Percentiles rank a stretch among this genome's conserved stretches.
phyloP scores from a whole-genome alignment of 2,888 invertebrate genomes.

The Hylaea fasciaria region DNA sequence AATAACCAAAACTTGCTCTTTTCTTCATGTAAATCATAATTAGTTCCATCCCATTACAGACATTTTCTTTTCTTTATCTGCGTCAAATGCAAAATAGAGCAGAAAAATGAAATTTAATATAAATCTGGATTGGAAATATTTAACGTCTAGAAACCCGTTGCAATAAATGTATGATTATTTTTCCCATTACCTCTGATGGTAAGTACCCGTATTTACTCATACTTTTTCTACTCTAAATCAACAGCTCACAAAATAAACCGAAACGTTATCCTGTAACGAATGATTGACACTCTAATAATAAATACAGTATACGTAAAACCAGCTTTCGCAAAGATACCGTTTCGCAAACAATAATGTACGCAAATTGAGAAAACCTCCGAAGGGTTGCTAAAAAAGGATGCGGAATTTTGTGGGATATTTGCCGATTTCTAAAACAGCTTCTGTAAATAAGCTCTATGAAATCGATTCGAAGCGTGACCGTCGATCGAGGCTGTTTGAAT shows the following conservation, averaged over 20 bases:
- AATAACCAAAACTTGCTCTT: too few species aligned
- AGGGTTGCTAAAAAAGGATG: slow-evolving; percentile 8
- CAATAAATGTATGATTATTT: too few species aligned
- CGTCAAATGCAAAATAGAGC: slow-evolving; percentile 21
- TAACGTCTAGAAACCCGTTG: too few species aligned
- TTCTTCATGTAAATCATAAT: neutral
- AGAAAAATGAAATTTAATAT: too few species aligned
- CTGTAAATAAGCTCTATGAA: neutral
- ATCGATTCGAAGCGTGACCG: slow-evolving; percentile 1
- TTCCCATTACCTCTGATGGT: too few species aligned
- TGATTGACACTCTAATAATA: slow-evolving; percentile 32
- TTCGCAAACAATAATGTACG: slow-evolving; percentile 27
- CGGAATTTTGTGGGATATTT: slow-evolving; percentile 8
- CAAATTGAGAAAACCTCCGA: slow-evolving; percentile 23
- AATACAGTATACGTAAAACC: slow-evolving; percentile 14
- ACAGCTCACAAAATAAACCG: neutral
- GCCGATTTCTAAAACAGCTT: slow-evolving; percentile 5
- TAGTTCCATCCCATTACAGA: slow-evolving; percentile 26
- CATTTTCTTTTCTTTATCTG: slow-evolving; percentile 25
- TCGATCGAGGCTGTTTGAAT: slow-evolving; percentile 3
- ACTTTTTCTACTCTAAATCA: too few species aligned
- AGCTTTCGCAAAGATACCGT: slow-evolving; percentile 14
- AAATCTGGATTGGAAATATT: too few species aligned
- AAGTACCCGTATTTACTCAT: too few species aligned
- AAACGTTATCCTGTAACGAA: slow-evolving; percentile 8